These are phyloP conservation scores for Dasysyrphus albostriatus DNA, from an alignment of 2,888 invertebrate species.

Conservation along the genomic window DNA sequence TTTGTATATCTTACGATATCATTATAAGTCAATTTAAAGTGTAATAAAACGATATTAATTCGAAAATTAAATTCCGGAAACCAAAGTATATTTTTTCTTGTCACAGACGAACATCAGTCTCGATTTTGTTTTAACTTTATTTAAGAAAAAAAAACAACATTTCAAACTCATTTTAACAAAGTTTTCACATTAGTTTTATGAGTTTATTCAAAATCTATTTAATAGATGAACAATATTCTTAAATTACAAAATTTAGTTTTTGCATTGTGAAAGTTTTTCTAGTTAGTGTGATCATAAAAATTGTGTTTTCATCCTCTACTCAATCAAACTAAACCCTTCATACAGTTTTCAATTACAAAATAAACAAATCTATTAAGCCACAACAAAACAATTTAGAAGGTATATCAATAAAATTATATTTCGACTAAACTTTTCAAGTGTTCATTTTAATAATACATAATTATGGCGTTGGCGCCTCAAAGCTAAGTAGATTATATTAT, in stretches of 20 bases:
- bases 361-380: constrained; percentile 29
- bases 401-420: constrained; percentile 13
- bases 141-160: too few species aligned
- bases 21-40: too few species aligned
- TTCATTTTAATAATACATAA: constrained; percentile 24
- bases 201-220: constrained; percentile 2
- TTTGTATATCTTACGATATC: too few species aligned
- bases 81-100: too few species aligned
- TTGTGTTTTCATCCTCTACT: neutral
- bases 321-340: neutral
- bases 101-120: too few species aligned
- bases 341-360: constrained; percentile 8
- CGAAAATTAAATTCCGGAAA: too few species aligned
- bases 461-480: constrained; percentile 26
- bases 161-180: too few species aligned
- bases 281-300: neutral
- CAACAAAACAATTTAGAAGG: neutral
- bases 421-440: constrained; percentile 31
- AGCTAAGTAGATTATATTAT: neutral
- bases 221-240: neutral
- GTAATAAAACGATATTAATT: too few species aligned
- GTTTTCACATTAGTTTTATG: neutral
- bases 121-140: too few species aligned
- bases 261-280: neutral
- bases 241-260: neutral